phyloP scores from a whole-genome alignment of 2,113 vertebrate species.

The Channa argus region DNA sequence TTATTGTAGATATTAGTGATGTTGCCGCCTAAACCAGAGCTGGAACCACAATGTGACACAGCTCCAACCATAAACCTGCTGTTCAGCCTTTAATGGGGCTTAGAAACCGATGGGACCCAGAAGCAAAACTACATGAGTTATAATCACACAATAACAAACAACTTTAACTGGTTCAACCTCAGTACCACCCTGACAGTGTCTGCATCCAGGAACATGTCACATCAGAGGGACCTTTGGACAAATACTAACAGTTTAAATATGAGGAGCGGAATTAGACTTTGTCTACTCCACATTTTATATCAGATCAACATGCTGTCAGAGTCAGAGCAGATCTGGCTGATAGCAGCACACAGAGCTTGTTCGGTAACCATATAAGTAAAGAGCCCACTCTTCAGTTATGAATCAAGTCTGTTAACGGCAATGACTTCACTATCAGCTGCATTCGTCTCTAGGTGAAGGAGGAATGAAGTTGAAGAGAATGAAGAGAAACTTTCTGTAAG shows the following conservation, averaged over 20 bases:
- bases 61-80: too few species aligned
- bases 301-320: neutral
- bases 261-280: neutral
- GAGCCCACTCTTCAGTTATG: neutral
- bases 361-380: slow-evolving; percentile 39
- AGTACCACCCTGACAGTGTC: neutral
- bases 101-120: too few species aligned
- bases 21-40: too few species aligned
- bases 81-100: too few species aligned
- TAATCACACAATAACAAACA: too few species aligned
- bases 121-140: too few species aligned
- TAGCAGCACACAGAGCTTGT: neutral
- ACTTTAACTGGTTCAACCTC: too few species aligned
- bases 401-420: neutral
- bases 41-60: too few species aligned
- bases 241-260: neutral
- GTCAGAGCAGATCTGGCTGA: neutral
- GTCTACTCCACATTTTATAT: neutral
- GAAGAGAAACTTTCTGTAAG: neutral
- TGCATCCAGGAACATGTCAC: neutral
- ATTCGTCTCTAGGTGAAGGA: neutral
- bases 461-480: neutral
- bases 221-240: neutral
- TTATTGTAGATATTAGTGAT: too few species aligned
- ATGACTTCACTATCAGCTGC: slow-evolving; percentile 8